phyloP scores from a whole-genome alignment of 2,113 vertebrate species.

The Lycocorax pyrrhopterus region DNA sequence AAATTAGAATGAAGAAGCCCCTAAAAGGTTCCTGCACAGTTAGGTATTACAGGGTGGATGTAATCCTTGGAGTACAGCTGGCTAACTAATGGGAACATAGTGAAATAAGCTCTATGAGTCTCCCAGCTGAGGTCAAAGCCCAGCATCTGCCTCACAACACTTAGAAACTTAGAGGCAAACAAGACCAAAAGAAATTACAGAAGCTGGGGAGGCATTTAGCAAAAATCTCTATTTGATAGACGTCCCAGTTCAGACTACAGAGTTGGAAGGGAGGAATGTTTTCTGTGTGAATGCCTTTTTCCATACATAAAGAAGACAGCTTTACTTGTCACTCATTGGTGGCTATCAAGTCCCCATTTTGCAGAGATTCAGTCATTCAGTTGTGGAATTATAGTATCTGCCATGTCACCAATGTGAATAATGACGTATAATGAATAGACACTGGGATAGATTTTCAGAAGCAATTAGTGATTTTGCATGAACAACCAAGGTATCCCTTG shows the following conservation, averaged over 20 bases:
- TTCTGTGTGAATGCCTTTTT: background rate
- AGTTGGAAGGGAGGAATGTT: background rate
- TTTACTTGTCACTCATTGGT: background rate
- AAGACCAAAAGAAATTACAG: background rate
- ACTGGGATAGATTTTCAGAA: conserved; percentile 7
- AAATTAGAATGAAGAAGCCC: background rate
- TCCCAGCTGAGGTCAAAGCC: background rate
- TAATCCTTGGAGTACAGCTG: background rate
- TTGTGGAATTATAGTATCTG: background rate
- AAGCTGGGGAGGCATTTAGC: background rate
- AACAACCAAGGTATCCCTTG: background rate
- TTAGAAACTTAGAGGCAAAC: background rate
- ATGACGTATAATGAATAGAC: background rate
- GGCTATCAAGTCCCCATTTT: background rate
- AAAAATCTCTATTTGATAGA: background rate
- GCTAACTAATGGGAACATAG: background rate
- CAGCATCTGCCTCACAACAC: background rate
- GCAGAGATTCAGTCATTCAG: background rate
- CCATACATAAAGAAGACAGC: background rate
- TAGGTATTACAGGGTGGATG: background rate
- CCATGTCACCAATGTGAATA: background rate
- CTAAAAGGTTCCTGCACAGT: background rate
- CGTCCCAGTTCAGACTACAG: background rate
- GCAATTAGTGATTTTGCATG: conserved; percentile 12
- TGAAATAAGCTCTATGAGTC: background rate